A percentile compares a stretch with the other conserved stretches of the same genome.
These are phyloP conservation scores for Hanleya hanleyi DNA, from an alignment of 2,888 invertebrate genomes.

Conservation along the genomic window DNA sequence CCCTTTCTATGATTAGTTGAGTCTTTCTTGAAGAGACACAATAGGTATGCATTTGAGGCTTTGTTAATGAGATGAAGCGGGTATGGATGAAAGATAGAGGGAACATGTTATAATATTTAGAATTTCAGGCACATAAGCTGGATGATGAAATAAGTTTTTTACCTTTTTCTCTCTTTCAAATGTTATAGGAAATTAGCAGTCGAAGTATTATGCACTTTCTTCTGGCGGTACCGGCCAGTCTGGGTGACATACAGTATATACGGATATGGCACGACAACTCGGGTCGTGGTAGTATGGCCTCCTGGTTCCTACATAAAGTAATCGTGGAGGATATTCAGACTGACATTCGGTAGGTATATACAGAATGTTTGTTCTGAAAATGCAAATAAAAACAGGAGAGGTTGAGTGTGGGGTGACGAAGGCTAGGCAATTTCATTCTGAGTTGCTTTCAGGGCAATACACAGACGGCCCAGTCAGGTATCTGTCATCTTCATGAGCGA, in stretches of 20 bases:
- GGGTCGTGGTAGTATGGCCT: constrained; percentile 52
- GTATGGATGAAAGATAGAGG: background rate
- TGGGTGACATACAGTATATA: constrained; percentile 65
- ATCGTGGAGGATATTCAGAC: constrained; percentile 60
- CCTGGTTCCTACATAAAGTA: constrained; percentile 62
- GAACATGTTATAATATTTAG: background rate
- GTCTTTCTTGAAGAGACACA: too few relatives aligned
- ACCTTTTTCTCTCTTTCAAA: constrained; percentile 42
- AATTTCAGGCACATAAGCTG: background rate
- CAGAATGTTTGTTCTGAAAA: too few relatives aligned
- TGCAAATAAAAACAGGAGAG: too few relatives aligned
- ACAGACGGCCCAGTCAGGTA: too few relatives aligned
- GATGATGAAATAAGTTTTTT: background rate
- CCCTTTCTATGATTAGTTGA: too few relatives aligned
- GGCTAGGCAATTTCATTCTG: too few relatives aligned
- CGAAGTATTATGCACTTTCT: constrained; percentile 65
- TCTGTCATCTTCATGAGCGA: too few relatives aligned
- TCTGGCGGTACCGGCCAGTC: constrained; percentile 53
- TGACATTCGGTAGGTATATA: too few relatives aligned
- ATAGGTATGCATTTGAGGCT: too few relatives aligned
- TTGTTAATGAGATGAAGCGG: too few relatives aligned
- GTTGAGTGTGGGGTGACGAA: too few relatives aligned
- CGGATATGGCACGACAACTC: constrained; percentile 65
- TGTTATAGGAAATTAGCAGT: constrained; percentile 33
- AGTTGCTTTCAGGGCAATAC: too few relatives aligned